Base-by-base conservation (phyloP, 2,888 invertebrate species). In the Enchytraeus crypticus region DNA sequence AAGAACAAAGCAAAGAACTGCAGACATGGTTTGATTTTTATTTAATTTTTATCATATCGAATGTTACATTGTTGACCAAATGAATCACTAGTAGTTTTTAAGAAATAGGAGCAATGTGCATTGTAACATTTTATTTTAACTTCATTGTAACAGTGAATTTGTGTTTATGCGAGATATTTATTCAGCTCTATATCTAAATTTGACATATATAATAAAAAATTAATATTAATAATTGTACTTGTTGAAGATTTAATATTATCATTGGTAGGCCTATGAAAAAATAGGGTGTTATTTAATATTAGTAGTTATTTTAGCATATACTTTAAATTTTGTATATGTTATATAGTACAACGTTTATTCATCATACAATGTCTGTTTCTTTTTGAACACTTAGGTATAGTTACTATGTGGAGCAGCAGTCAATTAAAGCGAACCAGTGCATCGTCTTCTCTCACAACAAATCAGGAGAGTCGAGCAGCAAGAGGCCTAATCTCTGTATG, bases 341-440 rank as follows among this genome's bases (percentile, higher is more conserved):
- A 21, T 56, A 23, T 38, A 18, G 3, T 45, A 8, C 43, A 45
- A n/a, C 18, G 2, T 14, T n/a, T 2, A 2, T 49, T 49, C 29
- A 26, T 3, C 30, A 29, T 5, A 1, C n/a, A 11, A 29, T 54
- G n/a, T 32, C n/a, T 59, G 53, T 46, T 61, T 66, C 21, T 5
- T 3, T 45, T 43, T 59, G 18, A 29, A n/a, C n/a, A 3, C 46
- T 55, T 61, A 80, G 81, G 77, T 77, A 76, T 69, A 70, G 85
- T 70, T 85, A 86, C 74, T 87, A 87, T 71, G 85, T 87, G 3
- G 83, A 83, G n/a, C 85, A 86, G 71, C 84, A 84, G 5, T 84
- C 84, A 65, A 71, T 87, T 53, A 84, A 84, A 54, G 83, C 85
- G 8, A 83, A 83, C 68, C 86, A 85, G 69, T 87, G 87, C 72